Evolutionary conservation across 1,140 invertebrate species (phyloP).

Genomic region (Drosophila sechellia): DNA sequence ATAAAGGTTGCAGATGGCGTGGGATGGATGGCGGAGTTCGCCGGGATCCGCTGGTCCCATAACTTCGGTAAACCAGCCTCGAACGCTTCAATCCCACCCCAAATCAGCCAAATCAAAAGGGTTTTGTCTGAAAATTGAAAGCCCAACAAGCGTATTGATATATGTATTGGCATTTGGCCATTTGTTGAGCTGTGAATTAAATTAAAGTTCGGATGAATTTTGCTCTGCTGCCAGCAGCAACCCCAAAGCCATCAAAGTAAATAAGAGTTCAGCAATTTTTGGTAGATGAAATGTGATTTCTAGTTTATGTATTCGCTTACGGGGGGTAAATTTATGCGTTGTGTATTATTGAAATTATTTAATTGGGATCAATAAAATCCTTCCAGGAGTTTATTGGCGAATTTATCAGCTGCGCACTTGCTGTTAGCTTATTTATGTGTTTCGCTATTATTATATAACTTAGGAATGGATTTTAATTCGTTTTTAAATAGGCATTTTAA

Average conservation of each 20-base stretch:
- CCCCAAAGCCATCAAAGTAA: conserved; percentile 36
- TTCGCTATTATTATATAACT: neutral
- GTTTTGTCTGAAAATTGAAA: conserved; percentile 40
- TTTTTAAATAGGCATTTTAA: neutral
- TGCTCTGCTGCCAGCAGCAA: conserved; percentile 4
- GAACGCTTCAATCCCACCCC: neutral
- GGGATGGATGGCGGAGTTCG: conserved; percentile 20
- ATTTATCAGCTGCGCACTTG: neutral
- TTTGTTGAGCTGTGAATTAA: conserved; percentile 43
- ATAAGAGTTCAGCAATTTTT: conserved; percentile 30
- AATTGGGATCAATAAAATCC: neutral
- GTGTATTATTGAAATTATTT: neutral
- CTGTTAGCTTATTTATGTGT: neutral
- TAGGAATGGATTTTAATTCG: neutral
- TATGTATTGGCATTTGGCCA: conserved; percentile 50
- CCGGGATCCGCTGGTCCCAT: conserved; percentile 20
- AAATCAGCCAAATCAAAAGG: conserved; percentile 27
- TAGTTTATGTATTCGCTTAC: conserved; percentile 6
- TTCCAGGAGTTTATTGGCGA: neutral
- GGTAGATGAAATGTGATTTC: conserved; percentile 13
- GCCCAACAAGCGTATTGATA: conserved; percentile 19
- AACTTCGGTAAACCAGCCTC: neutral
- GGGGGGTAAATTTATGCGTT: neutral
- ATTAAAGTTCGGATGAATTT: conserved; percentile 38
- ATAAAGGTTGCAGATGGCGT: conserved; percentile 51